Evolutionary conservation across 2,888 invertebrate genomes (phyloP), one percentile per base, ranked within the genome.

Genomic region (Pecten maximus): DNA sequence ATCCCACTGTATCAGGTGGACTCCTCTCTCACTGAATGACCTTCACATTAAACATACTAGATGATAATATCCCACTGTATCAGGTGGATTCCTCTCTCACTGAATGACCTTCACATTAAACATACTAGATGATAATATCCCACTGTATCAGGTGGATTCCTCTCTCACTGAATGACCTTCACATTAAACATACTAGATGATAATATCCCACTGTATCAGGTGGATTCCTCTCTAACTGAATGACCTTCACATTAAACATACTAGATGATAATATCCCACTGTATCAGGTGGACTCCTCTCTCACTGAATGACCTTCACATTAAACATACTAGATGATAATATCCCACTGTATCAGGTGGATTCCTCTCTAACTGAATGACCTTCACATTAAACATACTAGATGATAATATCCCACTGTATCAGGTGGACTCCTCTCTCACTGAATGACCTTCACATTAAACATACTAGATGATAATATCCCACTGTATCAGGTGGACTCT

Each of bases 21-120:
- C 6, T 74, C 74, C 28, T 74, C 35, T 74, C 74, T 74, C 15
- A 6, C 2, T 74, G 74, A 74, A 74, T 35, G 28, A 74, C 74
- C 74, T 74, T 74, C 74, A 74, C 74, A 6, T 74, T 74, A 28
- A 60, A 60, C 15, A 74, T 74, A 35, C 6, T 10, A 23, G 60
- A 60, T 60, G 16, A 28, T 28, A 74, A 74, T 74, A 74, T 74
- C 74, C 10, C 35, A 35, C 16, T 10, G 10, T 74, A 74, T 3
- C 15, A 60, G 2, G 35, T 6, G 4, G 74, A 74, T 28, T 74
- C 74, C 28, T 74, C 35, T 74, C 74, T 74, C 15, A 6, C 2
- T 74, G 74, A 74, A 74, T 35, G 28, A 74, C 74, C 74, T 74
- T 74, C 74, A 74, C 74, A 6, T 74, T 74, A 28, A 60, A 60